Percentiles rank a stretch among this genome's conserved stretches.
These are phyloP conservation scores for Drosophila repleta DNA, from an alignment of 1,140 invertebrate genomes.

Conservation along the genomic window DNA sequence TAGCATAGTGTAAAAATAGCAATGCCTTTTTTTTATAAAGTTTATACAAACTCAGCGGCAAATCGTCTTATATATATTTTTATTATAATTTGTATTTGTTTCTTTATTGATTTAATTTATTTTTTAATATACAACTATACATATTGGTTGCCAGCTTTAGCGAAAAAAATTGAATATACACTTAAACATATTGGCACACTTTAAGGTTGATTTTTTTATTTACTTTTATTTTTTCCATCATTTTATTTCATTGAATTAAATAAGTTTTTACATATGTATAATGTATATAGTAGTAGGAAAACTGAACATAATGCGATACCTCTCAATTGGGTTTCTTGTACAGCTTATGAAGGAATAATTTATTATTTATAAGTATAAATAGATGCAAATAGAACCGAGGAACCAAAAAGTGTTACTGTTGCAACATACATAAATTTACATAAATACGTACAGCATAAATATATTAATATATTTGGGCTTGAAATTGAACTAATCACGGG, in stretches of 20 bases:
- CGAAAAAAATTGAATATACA: constrained; percentile 56
- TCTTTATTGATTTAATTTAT: constrained; percentile 34
- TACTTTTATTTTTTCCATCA: constrained; percentile 8
- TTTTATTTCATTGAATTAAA: constrained; percentile 8
- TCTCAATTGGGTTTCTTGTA: neutral
- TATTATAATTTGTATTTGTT: constrained; percentile 10
- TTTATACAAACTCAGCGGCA: constrained; percentile 72
- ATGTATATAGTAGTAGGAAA: constrained; percentile 27
- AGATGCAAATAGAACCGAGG: constrained; percentile 43
- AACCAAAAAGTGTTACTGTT: constrained; percentile 51
- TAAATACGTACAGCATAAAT: neutral
- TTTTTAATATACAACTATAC: constrained; percentile 73
- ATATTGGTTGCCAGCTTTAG: constrained; percentile 55
- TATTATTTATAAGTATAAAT: constrained; percentile 26
- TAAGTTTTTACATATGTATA: constrained; percentile 17
- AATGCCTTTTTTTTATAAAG: constrained; percentile 47
- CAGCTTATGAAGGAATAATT: constrained; percentile 23
- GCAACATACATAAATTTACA: constrained; percentile 11
- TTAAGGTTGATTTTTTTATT: constrained; percentile 38
- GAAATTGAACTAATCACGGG: constrained; percentile 36
- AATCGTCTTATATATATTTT: constrained; percentile 51
- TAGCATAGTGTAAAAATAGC: constrained; percentile 83
- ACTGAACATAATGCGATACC: constrained; percentile 23
- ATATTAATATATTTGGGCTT: constrained; percentile 29
- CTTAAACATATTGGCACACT: constrained; percentile 73